phyloP scores from a whole-genome alignment of 2,888 invertebrate species.

The Shargacucullia verbasci region DNA sequence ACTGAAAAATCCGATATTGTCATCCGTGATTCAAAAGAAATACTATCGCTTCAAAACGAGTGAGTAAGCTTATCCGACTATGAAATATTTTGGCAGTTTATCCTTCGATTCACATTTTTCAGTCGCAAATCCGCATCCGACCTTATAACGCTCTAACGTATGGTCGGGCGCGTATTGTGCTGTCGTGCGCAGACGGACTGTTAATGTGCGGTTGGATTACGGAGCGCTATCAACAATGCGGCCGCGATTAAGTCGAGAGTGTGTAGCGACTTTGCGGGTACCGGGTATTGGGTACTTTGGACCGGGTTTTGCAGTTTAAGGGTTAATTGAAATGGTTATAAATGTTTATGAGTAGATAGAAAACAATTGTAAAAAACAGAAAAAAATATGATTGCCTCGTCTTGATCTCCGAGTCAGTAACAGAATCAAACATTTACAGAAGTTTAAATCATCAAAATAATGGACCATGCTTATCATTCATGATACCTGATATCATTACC shows the following conservation, averaged over 20 bases:
- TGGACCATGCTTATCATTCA: too few species aligned
- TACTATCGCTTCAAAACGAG: not conserved
- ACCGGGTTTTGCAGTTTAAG: constrained; percentile 20
- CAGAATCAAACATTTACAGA: too few species aligned
- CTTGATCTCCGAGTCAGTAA: too few species aligned
- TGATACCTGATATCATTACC: too few species aligned
- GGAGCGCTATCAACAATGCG: constrained; percentile 61
- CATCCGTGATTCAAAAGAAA: too few species aligned
- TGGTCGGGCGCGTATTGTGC: constrained; percentile 65
- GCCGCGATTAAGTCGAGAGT: constrained; percentile 60
- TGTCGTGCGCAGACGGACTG: constrained; percentile 73
- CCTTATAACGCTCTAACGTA: constrained; percentile 64
- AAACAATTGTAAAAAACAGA: too few species aligned
- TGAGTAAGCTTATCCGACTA: not conserved
- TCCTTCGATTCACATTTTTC: constrained; percentile 8
- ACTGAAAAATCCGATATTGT: too few species aligned
- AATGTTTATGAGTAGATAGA: not conserved
- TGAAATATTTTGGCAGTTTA: constrained; percentile 4
- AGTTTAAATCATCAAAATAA: too few species aligned
- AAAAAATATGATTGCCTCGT: too few species aligned
- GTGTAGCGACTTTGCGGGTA: constrained; percentile 30
- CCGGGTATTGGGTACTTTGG: constrained; percentile 34
- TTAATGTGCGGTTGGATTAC: constrained; percentile 73
- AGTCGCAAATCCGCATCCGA: constrained; percentile 58
- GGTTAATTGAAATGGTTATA: constrained; percentile 39